Base-by-base conservation (phyloP, 2,888 invertebrate species). In the Polydrusus cervinus region DNA sequence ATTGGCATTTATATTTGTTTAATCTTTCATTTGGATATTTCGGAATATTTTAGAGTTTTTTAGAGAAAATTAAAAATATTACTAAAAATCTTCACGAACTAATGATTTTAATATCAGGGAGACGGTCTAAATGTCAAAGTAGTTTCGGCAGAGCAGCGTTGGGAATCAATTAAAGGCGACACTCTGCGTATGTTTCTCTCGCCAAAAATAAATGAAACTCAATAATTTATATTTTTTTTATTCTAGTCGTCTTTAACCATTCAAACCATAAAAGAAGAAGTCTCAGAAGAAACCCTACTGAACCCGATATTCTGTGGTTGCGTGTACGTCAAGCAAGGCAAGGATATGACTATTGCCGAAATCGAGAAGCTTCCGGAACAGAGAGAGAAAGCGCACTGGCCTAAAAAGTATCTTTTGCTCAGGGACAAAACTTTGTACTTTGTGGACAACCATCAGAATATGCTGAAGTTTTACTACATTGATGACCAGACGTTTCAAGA, bases 221-320 rank as follows among this genome's bases (percentile, higher is more conserved):
- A 3, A 3, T 25, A 1, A 3, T 25, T 25, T 25, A 3, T 25
- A 3, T 25, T 25, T 25, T 25, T 25, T 25, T 25, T 34, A 14
- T 57, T 57, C 34, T 10, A 57, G 55, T 57, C 55, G 8, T 20
- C 20, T 25, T 11, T 20, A 13, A 14, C 30, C n/a, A 57, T 57
- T 14, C 30, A 13, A 55, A 11, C 30, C 0, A 25, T 30, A 38
- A 3, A 7, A 38, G 16, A 16, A 38, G 38, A 38, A 16, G 6
- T 38, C 0, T 1, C 16, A 38, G 57, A 43, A 11, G 20, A 53
- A 1, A 45, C 57, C 16, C 13, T 57, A 20, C 45, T 68, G 7
- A 68, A 68, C 40, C 68, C 68, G 13, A 68, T 55, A 43, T 68
- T 43, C 13, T 68, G 68, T 9, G 43, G 55, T 16, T 57, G 38